Conservation (phyloP, 2,888 invertebrate species). For the Geophilus truncorum region DNA sequence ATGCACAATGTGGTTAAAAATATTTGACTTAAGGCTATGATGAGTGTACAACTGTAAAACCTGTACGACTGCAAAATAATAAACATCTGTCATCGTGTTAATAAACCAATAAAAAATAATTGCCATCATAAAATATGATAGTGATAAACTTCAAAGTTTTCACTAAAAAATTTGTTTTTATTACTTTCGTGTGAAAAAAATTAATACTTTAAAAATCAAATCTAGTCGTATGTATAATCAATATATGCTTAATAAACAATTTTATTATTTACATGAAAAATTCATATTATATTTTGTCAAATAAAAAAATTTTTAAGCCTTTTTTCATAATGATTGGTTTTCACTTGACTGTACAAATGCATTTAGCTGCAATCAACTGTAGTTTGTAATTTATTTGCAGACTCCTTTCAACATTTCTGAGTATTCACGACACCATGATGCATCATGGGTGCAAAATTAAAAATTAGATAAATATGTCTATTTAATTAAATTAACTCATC, state of each 20-base stretch:
- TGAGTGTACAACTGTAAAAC: no score
- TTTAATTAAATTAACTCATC: slow-evolving; percentile 22
- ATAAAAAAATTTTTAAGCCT: background rate
- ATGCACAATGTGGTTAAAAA: no score
- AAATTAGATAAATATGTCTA: slow-evolving; percentile 19
- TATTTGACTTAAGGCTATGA: no score
- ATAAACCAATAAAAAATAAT: no score
- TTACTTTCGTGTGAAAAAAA: slow-evolving; percentile 12
- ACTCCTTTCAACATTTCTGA: background rate
- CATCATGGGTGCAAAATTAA: slow-evolving; percentile 2
- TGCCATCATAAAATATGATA: no score
- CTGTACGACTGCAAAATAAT: no score
- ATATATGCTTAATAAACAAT: slow-evolving; percentile 27
- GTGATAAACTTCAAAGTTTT: no score
- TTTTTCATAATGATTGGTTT: slow-evolving; percentile 12
- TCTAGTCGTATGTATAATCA: slow-evolving; percentile 1
- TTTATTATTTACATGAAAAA: slow-evolving; percentile 25
- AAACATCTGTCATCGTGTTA: no score
- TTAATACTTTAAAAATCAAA: slow-evolving; percentile 2
- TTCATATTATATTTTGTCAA: slow-evolving; percentile 18
- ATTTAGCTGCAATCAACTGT: slow-evolving; percentile 19
- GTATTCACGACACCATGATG: slow-evolving; percentile 6
- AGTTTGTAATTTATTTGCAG: slow-evolving; percentile 5
- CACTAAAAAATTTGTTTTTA: background rate
- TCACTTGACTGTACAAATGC: slow-evolving; percentile 27